A percentile compares a stretch with the other conserved stretches of the same genome.
phyloP scores from a whole-genome alignment of 2,888 invertebrate species.

The Auanema freiburgensis region DNA sequence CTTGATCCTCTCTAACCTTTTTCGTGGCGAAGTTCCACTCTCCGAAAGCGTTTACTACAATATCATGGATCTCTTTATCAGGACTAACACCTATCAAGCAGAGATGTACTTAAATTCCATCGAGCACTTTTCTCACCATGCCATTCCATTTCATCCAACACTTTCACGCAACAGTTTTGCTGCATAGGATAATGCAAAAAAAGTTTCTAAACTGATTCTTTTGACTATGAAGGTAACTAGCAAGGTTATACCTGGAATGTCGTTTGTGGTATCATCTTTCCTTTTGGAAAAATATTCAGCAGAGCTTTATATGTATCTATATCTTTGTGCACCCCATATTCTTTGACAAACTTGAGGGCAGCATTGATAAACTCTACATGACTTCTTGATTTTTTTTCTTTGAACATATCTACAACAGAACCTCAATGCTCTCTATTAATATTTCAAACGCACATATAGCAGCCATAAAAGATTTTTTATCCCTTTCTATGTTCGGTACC shows the following conservation, averaged over 20 bases:
- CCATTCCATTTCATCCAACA: conserved; percentile 92
- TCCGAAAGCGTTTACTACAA: conserved; percentile 84
- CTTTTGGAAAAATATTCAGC: conserved; percentile 71
- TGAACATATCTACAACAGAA: conserved; percentile 72
- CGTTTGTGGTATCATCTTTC: conserved; percentile 81
- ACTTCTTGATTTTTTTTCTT: conserved; percentile 76
- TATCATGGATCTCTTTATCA: conserved; percentile 82
- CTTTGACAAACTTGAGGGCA: conserved; percentile 83
- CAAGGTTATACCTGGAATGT: conserved; percentile 56
- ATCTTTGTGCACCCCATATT: conserved; percentile 83
- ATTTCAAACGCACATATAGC: conserved; percentile 30
- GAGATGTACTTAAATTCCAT: no score
- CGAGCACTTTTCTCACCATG: conserved; percentile 77
- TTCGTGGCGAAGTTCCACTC: conserved; percentile 71
- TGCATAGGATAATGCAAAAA: conserved; percentile 93
- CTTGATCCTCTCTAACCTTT: conserved; percentile 43
- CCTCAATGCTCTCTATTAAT: not conserved
- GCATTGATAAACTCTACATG: conserved; percentile 92
- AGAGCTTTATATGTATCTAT: conserved; percentile 66
- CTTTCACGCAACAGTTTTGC: conserved; percentile 86
- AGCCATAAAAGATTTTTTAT: conserved; percentile 54
- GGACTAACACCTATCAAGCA: conserved; percentile 78
- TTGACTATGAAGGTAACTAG: conserved; percentile 1
- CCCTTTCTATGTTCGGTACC: conserved; percentile 42
- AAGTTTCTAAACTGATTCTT: conserved; percentile 77